phyloP scores from a whole-genome alignment of 2,797 vertebrate genomes.

The Tokudaia muenninki region DNA sequence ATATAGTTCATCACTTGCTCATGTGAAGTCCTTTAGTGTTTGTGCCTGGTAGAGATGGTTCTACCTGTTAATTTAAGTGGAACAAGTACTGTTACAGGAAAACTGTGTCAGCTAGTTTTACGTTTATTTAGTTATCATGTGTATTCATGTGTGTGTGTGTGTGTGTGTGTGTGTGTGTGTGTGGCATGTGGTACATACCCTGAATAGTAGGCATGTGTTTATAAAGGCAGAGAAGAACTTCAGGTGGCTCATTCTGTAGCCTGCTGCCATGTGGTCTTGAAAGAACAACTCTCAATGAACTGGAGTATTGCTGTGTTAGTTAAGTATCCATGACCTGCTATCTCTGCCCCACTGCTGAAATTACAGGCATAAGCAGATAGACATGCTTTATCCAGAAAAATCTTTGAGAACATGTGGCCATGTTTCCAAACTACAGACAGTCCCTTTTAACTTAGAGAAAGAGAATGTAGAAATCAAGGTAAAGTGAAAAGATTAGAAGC shows the following conservation, averaged over 20 bases:
- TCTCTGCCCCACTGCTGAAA: background rate
- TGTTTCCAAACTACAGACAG: background rate
- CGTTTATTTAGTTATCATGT: background rate
- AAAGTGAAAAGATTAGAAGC: conserved; percentile 33
- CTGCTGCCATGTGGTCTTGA: background rate
- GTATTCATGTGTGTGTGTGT: background rate
- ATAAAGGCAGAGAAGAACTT: background rate
- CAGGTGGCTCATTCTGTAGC: background rate
- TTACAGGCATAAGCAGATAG: background rate
- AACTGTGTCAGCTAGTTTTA: background rate
- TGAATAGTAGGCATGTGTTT: background rate
- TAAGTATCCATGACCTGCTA: background rate
- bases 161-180: background rate
- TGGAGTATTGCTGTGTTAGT: background rate
- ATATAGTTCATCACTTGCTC: background rate
- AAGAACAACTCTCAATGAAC: background rate
- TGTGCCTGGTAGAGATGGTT: background rate
- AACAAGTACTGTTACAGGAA: background rate
- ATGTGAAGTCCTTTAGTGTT: background rate
- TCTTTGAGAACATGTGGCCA: background rate
- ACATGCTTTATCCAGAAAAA: background rate
- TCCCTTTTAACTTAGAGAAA: background rate
- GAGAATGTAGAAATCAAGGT: background rate
- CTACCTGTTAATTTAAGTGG: background rate
- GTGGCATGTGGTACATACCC: fast-evolving